phyloP scores from a whole-genome alignment of 2,888 invertebrate genomes.

The Leptinotarsa haldemani region DNA sequence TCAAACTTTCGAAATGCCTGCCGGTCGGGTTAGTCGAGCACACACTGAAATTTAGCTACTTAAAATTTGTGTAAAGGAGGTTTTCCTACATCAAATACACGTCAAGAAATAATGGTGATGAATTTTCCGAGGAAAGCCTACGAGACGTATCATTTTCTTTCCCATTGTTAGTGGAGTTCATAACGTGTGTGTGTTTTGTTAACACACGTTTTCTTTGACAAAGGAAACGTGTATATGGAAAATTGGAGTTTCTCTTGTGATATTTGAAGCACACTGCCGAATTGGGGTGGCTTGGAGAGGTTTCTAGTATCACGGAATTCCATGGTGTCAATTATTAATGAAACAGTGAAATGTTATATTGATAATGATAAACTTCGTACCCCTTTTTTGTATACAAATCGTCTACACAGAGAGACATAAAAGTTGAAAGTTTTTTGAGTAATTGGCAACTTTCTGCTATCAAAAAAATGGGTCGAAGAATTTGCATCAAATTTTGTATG shows the following conservation, averaged over 20 bases:
- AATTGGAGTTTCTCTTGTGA: conserved; percentile 2
- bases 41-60: conserved; percentile 33
- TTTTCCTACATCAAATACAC: conserved; percentile 24
- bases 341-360: background rate
- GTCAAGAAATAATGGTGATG: conserved; percentile 24
- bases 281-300: background rate
- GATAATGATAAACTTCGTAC: too few species aligned
- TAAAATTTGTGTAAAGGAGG: conserved; percentile 31
- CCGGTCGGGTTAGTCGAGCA: conserved; percentile 26
- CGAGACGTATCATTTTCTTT: conserved; percentile 20
- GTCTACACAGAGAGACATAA: too few species aligned
- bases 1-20: conserved; percentile 19
- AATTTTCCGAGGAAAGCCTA: conserved; percentile 24
- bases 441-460: too few species aligned
- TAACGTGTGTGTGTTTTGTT: conserved; percentile 15
- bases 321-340: background rate
- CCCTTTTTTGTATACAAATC: too few species aligned
- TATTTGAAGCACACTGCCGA: background rate
- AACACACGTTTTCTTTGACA: conserved; percentile 15
- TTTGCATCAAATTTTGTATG: too few species aligned
- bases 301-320: background rate
- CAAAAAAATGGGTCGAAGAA: too few species aligned
- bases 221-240: background rate
- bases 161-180: conserved; percentile 13
- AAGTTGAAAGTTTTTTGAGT: too few species aligned